These are phyloP conservation scores for Grantiella picta DNA, from an alignment of 2,113 vertebrate species.

Conservation along the genomic window DNA sequence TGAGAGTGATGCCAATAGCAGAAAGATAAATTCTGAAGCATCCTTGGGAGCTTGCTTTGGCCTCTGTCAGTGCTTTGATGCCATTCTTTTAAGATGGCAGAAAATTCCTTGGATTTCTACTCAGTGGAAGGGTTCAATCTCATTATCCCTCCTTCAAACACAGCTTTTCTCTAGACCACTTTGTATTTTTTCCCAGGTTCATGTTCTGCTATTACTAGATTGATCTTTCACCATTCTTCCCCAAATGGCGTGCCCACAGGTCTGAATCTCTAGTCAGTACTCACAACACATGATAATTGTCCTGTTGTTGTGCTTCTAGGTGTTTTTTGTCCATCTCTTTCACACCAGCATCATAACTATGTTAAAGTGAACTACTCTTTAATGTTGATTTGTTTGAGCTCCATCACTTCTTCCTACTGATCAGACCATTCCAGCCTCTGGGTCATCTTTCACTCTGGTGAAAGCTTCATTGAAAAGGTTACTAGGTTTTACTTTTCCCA, in stretches of 20 bases:
- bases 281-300: neutral
- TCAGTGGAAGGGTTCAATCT: neutral
- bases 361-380: neutral
- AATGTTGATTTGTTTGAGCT: neutral
- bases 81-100: neutral
- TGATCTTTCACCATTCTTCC: neutral
- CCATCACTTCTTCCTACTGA: neutral
- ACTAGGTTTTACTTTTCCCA: neutral
- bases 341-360: neutral
- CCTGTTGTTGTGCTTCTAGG: neutral
- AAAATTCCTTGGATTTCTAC: neutral
- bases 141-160: neutral
- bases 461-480: neutral
- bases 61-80: neutral
- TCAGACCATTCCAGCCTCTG: neutral
- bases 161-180: neutral
- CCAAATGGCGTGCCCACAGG: neutral
- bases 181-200: neutral
- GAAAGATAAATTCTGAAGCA: neutral
- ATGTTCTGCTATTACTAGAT: neutral
- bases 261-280: neutral
- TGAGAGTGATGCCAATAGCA: neutral
- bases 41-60: neutral
- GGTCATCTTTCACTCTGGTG: neutral
- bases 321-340: neutral